These are phyloP conservation scores for Drosophila leonis DNA, from an alignment of 2,888 invertebrate genomes.

Conservation along the genomic window DNA sequence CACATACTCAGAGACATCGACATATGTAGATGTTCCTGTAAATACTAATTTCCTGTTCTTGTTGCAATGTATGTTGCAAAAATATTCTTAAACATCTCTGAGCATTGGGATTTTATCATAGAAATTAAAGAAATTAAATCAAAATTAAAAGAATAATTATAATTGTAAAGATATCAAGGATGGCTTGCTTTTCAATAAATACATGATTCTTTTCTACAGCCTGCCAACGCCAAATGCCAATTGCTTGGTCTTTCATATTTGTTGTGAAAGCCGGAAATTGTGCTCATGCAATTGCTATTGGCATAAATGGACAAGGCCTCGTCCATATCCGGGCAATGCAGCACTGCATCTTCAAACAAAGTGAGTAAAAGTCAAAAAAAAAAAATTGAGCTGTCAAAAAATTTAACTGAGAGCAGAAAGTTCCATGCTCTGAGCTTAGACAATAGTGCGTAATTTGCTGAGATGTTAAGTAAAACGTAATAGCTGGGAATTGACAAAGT, in stretches of 20 bases:
- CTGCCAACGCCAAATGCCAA: neutral
- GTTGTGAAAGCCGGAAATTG: constrained; percentile 69
- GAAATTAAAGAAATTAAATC: too few species aligned
- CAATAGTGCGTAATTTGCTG: constrained; percentile 73
- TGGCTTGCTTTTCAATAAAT: neutral
- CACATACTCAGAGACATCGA: constrained; percentile 7
- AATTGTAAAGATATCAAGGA: too few species aligned
- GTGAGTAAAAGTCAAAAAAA: constrained; percentile 26
- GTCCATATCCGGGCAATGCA: constrained; percentile 43
- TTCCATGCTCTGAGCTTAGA: constrained; percentile 43
- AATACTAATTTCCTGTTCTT: constrained; percentile 52
- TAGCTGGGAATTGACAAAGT: constrained; percentile 76
- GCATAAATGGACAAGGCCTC: constrained; percentile 41
- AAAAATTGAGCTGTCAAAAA: constrained; percentile 34
- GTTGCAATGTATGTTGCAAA: constrained; percentile 26
- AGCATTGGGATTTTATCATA: too few species aligned
- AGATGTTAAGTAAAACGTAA: constrained; percentile 73
- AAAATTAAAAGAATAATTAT: too few species aligned
- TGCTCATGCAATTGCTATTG: constrained; percentile 67
- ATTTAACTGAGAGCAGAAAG: constrained; percentile 29
- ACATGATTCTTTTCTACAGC: neutral
- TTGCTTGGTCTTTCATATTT: constrained; percentile 22
- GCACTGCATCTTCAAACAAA: constrained; percentile 26
- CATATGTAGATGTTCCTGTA: neutral
- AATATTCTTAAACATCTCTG: neutral